phyloP scores from a whole-genome alignment of 1,140 invertebrate genomes.

The Sitophilus oryzae region DNA sequence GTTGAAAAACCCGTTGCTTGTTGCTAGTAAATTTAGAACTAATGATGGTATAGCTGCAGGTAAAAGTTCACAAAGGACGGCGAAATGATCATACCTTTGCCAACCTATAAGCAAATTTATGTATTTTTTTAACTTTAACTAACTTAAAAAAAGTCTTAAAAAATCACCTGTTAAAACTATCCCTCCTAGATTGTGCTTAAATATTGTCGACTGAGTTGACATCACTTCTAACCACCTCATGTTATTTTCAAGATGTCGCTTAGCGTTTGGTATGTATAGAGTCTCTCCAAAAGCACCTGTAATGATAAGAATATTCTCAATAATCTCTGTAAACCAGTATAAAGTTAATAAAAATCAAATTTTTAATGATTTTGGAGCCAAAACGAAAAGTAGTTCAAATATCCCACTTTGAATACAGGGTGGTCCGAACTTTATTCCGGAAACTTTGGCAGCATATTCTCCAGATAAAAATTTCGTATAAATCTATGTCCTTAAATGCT shows the following conservation, averaged over 20 bases:
- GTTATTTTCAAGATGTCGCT: constrained; percentile 65
- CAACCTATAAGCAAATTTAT: constrained; percentile 46
- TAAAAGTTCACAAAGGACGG: constrained; percentile 87
- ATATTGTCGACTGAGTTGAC: constrained; percentile 37
- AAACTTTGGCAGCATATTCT: no score
- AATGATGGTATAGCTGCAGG: constrained; percentile 75
- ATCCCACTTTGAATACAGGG: no score
- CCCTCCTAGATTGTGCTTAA: constrained; percentile 55
- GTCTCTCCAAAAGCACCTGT: constrained; percentile 74
- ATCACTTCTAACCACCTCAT: constrained; percentile 63
- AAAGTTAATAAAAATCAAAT: no score
- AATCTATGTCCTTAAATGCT: neutral
- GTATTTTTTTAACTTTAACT: neutral
- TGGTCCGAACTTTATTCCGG: no score
- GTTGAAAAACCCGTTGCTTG: constrained; percentile 58
- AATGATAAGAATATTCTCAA: neutral
- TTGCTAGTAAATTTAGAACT: constrained; percentile 51
- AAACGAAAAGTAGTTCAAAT: neutral
- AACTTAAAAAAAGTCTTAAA: neutral
- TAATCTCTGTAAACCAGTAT: neutral
- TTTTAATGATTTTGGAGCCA: no score
- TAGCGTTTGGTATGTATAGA: constrained; percentile 61
- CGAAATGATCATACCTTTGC: constrained; percentile 89
- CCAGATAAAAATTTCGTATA: no score
- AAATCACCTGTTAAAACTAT: constrained; percentile 58